Conservation (phyloP, 2,113 vertebrate genomes). For the Phaethon lepturus region DNA sequence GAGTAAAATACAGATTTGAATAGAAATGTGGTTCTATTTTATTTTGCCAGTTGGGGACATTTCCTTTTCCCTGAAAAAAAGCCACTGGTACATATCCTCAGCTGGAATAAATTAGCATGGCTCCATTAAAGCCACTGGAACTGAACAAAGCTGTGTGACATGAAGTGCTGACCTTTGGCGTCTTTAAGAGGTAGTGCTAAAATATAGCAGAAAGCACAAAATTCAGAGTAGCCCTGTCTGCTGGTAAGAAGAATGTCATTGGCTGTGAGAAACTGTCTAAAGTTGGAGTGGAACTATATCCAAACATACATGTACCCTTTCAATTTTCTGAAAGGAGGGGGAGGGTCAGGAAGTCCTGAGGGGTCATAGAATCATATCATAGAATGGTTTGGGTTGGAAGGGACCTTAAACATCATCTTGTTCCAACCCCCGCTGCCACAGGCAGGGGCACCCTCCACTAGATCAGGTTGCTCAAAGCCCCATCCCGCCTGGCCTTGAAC, state of each 20-base stretch:
- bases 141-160: neutral
- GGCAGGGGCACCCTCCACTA: too few species aligned
- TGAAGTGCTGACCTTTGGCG: neutral
- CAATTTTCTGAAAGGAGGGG: neutral
- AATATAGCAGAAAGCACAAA: neutral
- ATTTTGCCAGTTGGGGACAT: neutral
- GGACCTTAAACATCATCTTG: too few species aligned
- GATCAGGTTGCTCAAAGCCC: too few species aligned
- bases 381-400: too few species aligned
- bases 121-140: neutral
- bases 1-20: neutral
- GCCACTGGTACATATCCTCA: neutral
- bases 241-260: neutral
- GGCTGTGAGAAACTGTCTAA: neutral
- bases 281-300: neutral
- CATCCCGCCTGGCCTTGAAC: too few species aligned
- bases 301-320: neutral
- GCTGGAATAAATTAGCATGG: neutral
- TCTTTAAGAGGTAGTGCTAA: neutral
- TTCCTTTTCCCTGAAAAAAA: neutral
- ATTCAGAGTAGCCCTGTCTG: neutral
- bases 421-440: too few species aligned
- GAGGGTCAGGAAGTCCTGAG: neutral
- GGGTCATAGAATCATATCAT: neutral
- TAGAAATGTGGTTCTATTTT: neutral